Evolutionary conservation across 2,797 vertebrate genomes (phyloP), one percentile per base, ranked within the genome.

Genomic region (Enteromius anoplus): DNA sequence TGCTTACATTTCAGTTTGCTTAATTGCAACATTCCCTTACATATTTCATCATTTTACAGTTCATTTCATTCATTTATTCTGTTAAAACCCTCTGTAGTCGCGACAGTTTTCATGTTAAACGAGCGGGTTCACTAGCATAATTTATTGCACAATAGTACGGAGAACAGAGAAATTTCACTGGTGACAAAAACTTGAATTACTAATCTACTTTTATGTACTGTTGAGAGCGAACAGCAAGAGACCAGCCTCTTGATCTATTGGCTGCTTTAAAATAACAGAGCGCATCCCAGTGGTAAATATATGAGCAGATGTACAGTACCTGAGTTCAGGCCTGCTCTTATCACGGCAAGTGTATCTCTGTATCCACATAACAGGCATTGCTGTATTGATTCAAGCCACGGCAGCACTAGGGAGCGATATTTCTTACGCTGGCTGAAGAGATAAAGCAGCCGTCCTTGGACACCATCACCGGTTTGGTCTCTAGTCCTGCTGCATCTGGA

Each of bases 401-500:
- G 19, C 49, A 9, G 64, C 81, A 60, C 60, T 45, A 70, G 8
- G 37, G 23, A 51, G 26, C 5, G 19, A 26, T 49, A 55, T 73
- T 65, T 21, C 9, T 21, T 60, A 21, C 26, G n/a, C 75, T 29
- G 45, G 23, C 80, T 19, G 21, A 15, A 71, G 78, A 73, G 81
- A 75, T 75, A 72, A 75, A 77, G 65, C 45, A 29, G 5, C 3
- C 19, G 53, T 81, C 83, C 69, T 84, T 47, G 78, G 64, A 32
- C 78, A 58, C 64, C 81, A 60, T 68, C 77, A 66, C 45, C 29
- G 23, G 45, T 82, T 76, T 53, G 83, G 78, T 72, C 75, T 62
- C 68, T 81, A 26, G 34, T 37, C 8, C 70, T 49, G 77, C 77
- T 87, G 84, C 88, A 87, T 92, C 75, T 62, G 85, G 87, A 89